Base-by-base conservation (phyloP, 2,888 invertebrate species). In the Drosophila buzzatii region DNA sequence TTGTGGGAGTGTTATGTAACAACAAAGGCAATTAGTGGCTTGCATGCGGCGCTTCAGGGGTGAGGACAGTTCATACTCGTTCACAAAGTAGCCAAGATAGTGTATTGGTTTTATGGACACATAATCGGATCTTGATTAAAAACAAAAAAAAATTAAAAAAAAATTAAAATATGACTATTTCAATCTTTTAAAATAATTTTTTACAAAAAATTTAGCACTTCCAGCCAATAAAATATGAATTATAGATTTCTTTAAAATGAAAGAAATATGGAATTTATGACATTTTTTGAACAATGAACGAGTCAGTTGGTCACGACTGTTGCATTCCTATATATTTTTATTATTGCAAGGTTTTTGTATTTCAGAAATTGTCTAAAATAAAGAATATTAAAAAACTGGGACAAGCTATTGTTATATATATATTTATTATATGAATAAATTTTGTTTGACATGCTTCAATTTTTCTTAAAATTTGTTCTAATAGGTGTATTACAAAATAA, bases 41-140 rank as follows among this genome's bases (percentile, higher is more conserved):
- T 59, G 74, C 90, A 89, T 84, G 84, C 90, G 73, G 65, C 69
- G 68, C 73, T 81, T 42, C 68, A 27, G 49, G 47, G 53, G 37
- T 35, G 20, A 45, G 31, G 71, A 63, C 39, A 64, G 49, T 39
- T 68, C 70, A 72, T 81, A 68, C 83, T 62, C 55, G 55, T 65
- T 69, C 68, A 63, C 60, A 51, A 23, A 16, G 10, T 45, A 61
- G 41, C 59, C 60, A 62, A 71, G 27, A 55, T 58, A 10, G 51
- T 69, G 6, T 9, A 37, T 51, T 51, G 12, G 18, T 23, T 39
- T 20, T 16, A 23, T 2, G 2, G 44, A 44, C 12, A 1, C 1
- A 5, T 16, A 2, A 27, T 47, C 2, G 9, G 9, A 33, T 33
- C 4, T 6, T 27, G 27, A 27, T 27, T 23, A 23, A 23, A 23